Percentiles rank a stretch among this genome's conserved stretches.
Evolutionary conservation across 2,113 vertebrate species (phyloP).

Genomic region (Phrynosoma platyrhinos): DNA sequence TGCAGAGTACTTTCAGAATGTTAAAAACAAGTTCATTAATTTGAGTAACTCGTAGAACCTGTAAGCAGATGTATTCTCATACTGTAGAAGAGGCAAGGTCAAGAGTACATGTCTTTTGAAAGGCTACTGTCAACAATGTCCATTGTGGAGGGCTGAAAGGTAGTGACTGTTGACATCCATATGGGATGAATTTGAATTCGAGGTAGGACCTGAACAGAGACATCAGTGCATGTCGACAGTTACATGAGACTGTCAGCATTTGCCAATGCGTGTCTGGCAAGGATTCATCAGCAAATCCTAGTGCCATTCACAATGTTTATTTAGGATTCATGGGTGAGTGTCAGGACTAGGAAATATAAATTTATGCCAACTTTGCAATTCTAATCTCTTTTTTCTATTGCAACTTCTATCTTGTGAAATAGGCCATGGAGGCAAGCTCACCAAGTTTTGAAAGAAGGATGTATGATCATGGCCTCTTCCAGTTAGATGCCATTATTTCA

Average conservation of each 20-base stretch:
- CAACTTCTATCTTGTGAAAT: background rate
- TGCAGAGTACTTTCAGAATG: background rate
- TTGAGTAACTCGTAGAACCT: background rate
- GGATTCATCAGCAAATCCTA: background rate
- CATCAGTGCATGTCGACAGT: background rate
- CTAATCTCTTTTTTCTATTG: background rate
- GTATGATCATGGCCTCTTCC: background rate
- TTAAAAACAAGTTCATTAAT: background rate
- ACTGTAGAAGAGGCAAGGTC: background rate
- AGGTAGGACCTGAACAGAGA: background rate
- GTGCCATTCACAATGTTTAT: background rate
- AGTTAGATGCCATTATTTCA: background rate
- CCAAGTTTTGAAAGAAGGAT: rapidly evolving
- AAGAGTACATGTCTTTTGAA: background rate
- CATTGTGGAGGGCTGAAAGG: background rate
- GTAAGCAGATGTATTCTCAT: background rate
- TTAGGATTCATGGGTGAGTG: background rate
- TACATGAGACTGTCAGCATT: background rate
- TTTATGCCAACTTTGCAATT: background rate
- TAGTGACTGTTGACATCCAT: background rate
- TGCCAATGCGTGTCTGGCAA: background rate
- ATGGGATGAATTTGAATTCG: background rate
- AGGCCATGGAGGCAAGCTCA: background rate
- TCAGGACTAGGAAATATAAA: background rate
- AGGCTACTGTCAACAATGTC: background rate